Conservation (phyloP, 2,113 vertebrate genomes). For the Lates calcarifer region DNA sequence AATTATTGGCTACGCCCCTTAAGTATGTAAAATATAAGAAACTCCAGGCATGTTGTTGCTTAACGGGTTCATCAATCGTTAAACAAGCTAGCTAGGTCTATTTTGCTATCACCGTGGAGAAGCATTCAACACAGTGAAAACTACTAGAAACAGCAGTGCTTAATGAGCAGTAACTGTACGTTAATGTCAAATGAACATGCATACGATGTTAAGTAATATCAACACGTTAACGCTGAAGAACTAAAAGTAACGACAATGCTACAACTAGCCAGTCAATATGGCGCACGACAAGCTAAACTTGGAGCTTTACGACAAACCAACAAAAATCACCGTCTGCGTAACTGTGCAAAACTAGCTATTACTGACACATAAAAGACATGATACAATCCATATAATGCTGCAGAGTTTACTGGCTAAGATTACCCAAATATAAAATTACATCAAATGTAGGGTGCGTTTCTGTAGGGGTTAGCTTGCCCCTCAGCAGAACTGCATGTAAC, state of each 20-base stretch:
- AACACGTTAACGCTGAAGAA: not conserved
- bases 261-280: constrained; percentile 42
- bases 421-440: not conserved
- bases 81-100: not conserved
- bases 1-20: not conserved
- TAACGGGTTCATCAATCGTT: not conserved
- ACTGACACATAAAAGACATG: not conserved
- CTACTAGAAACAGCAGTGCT: fast-evolving
- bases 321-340: fast-evolving
- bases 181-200: not conserved
- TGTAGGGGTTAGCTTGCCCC: constrained; percentile 19
- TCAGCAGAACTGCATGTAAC: constrained; percentile 44
- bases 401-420: not conserved
- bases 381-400: fast-evolving
- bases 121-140: not conserved
- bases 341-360: fast-evolving
- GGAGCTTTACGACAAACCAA: not conserved
- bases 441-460: not conserved
- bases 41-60: too few species aligned
- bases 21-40: not conserved
- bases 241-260: constrained; percentile 11
- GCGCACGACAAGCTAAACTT: constrained; percentile 10
- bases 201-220: not conserved
- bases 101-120: not conserved
- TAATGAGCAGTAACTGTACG: too few species aligned